Base-by-base conservation (phyloP, 1,140 invertebrate species). In the Caenorhabditis briggsae region DNA sequence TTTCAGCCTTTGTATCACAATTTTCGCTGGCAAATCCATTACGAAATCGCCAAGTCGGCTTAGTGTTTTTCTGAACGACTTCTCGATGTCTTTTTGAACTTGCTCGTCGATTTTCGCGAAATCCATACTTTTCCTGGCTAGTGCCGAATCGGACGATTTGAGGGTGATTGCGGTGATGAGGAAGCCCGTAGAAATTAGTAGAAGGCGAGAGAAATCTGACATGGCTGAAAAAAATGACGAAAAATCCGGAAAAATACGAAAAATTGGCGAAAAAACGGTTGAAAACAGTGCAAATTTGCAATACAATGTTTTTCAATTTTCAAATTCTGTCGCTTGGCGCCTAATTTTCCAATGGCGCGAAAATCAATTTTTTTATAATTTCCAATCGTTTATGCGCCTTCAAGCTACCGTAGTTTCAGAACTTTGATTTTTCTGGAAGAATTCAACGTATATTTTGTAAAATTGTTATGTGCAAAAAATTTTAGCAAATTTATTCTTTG, bases 21-120 rank as follows among this genome's bases (percentile, higher is more conserved):
- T 70, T 70, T 70, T 70, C 18, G 33, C 64, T 41, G 64, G 64
- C 12, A 70, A 70, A 18, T 18, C 41, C 64, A 70, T 46, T 5
- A 46, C 2, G 64, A 70, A 70, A 18, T 46, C 33, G 11, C 2
- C 20, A 3, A 70, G 64, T 46, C 41, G 33, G 5, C 8, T 5
- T 41, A 70, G 18, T 33, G 64, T 70, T 6, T 70, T 70, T 6
- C 12, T 33, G 43, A 70, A 70, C 2, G 8, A 8, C 41, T n/a
- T 5, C 23, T n/a, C 64, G 18, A 70, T 70, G 16, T 70, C 64
- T 2, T 16, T n/a, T 16, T 18, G 64, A 70, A 43, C 8, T 46
- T 70, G 33, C 14, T 46, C 14, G 18, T 70, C 64, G 16, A 46
- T 8, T n/a, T 11, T 16, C 16, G 2, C 41, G 23, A 70, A 70